phyloP scores from a whole-genome alignment of 2,113 vertebrate genomes.

The Aegypius monachus region DNA sequence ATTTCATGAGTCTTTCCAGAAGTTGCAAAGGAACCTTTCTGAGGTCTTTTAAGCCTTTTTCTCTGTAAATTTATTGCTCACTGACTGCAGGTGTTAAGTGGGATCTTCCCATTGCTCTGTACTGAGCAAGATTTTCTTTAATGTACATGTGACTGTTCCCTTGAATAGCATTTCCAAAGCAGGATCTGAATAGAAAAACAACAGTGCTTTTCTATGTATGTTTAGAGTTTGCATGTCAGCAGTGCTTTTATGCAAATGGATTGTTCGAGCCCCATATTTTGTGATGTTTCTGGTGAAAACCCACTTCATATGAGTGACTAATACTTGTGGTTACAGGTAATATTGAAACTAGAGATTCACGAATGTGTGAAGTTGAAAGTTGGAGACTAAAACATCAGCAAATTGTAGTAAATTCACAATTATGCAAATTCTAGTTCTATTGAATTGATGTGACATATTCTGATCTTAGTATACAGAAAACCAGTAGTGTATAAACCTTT shows the following conservation, averaged over 20 bases:
- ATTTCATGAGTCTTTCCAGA: not conserved
- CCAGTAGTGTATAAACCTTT: not conserved
- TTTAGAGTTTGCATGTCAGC: not conserved
- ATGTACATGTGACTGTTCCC: not conserved
- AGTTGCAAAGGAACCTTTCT: not conserved
- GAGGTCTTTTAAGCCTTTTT: not conserved
- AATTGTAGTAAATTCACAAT: not conserved
- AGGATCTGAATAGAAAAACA: not conserved
- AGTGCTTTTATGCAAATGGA: not conserved
- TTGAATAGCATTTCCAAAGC: not conserved
- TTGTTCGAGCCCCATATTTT: not conserved
- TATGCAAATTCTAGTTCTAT: not conserved
- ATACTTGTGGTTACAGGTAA: not conserved
- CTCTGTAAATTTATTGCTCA: not conserved
- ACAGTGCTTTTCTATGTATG: rapidly evolving
- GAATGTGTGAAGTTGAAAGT: not conserved
- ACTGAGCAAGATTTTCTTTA: not conserved
- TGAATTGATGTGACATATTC: not conserved
- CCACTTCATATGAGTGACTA: not conserved
- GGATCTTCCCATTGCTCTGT: not conserved
- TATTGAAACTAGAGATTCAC: not conserved
- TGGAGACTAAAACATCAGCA: not conserved
- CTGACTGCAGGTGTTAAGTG: not conserved
- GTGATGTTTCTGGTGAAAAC: not conserved
- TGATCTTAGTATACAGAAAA: not conserved